Evolutionary conservation across 2,888 invertebrate species (phyloP), one percentile per base, ranked within the genome.

Genomic region (Drosophila glabriapex): DNA sequence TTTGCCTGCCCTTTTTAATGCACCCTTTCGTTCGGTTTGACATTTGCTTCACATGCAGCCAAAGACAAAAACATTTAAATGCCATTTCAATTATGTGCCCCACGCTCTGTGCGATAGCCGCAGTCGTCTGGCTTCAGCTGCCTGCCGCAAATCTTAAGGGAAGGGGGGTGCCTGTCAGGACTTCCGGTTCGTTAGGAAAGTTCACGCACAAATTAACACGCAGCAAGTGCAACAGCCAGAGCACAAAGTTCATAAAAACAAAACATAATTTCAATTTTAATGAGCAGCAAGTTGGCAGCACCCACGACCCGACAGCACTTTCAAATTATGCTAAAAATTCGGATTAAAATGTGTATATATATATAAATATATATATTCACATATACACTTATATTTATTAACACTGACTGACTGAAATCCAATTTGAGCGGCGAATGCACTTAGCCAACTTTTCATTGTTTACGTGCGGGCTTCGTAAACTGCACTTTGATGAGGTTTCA

Each of bases 151-250:
- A 4, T 28, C 25, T 33, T 31, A 16, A 0, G 49, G 9, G 37
- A 9, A 16, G 33, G n/a, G 52, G 72, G 64, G 49, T 39, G 43
- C 14, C 46, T 22, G 22, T 7, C 22, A 53, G 54, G 31, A 76
- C 83, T 82, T 87, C 73, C 87, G 85, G 83, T 85, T 87, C 87
- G 85, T 87, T 85, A 80, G 82, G 63, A 82, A 85, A 83, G 80
- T 85, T 87, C 78, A 83, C 85, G 87, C 87, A 87, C 83, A 85
- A 85, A 85, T 85, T 85, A 87, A 85, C 85, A 84, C 80, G 80
- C 76, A 71, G 82, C 82, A 70, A 80, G 61, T 85, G 78, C 78
- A 79, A 80, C 72, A 71, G 64, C 64, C 58, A 58, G 65, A 67
- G 68, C 52, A 59, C 80, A 78, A 83, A 80, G 74, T 74, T 76